Base-by-base conservation (phyloP, 2,888 invertebrate species). In the Venusia cambrica region DNA sequence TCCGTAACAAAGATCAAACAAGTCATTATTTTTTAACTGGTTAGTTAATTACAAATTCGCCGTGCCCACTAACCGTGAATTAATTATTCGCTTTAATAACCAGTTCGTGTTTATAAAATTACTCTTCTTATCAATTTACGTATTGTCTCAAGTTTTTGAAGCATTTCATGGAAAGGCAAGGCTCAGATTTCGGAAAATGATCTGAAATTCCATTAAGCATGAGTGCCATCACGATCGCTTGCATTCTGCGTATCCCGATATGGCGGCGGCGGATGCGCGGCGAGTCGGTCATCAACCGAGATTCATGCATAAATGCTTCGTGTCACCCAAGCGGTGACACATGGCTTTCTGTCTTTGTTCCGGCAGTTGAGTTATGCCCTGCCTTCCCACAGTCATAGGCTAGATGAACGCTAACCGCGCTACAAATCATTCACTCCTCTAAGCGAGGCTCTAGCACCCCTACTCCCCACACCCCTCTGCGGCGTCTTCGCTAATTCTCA, bases 401-500 rank as follows among this genome's bases (percentile, higher is more conserved):
- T 70, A 69, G 71, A 73, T 71, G 70, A 73, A 70, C 72, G 69
- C 62, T 68, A 73, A 73, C 79, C 76, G 62, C 71, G 62, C 67
- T 59, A 78, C 76, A 78, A 79, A 79, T 80, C 79, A 79, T 74
- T 71, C 55, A 64, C 63, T 66, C 62, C 56, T 65, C 68, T 68
- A 70, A 70, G 69, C 73, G 67, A 62, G 66, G 71, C 62, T 62
- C 68, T 70, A 71, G 70, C 39, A 59, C 46, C 49, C 51, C 57
- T 53, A 28, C 44, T 42, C 51, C 61, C 47, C 53, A 46, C 48
- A 49, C 48, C 51, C 39, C 47, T 27, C 45, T 42, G 45, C 55
- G 47, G 55, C 61, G 62, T 66, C 71, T 69, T 60, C 59, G 57
- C 62, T 66, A 65, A 71, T 73, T 71, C 70, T 62, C 72, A 64